phyloP scores from a whole-genome alignment of 92 coral and sea anemone genomes.

The Palythoa caribaeorum region DNA sequence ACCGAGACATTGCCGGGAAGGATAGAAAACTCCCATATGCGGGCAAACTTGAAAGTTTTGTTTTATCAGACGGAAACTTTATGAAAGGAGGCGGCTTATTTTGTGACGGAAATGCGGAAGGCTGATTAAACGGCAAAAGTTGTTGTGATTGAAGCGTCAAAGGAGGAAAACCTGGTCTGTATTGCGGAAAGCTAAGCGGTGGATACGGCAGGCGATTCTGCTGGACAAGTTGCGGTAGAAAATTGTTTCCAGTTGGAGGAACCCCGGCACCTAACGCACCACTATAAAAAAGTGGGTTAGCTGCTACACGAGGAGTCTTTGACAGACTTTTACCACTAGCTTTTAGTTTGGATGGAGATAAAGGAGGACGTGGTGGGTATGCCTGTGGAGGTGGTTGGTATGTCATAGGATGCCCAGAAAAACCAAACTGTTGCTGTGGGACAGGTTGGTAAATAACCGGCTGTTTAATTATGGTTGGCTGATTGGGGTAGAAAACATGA shows the following conservation, averaged over 20 bases:
- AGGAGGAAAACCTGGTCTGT: slow-evolving; percentile 1
- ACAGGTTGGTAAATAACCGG: slow-evolving; percentile 33
- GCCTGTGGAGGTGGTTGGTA: slow-evolving; percentile 6
- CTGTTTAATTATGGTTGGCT: slow-evolving; percentile 31
- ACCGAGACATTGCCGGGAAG: background rate
- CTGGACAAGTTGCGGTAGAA: slow-evolving; percentile 23
- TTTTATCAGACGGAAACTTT: slow-evolving; percentile 11
- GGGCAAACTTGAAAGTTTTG: background rate
- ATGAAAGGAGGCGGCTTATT: slow-evolving; percentile 38
- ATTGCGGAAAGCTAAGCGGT: slow-evolving; percentile 22
- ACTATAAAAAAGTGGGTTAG: slow-evolving; percentile 35
- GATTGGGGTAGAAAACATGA: slow-evolving; percentile 29
- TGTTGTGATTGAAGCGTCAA: background rate
- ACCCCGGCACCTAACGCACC: slow-evolving; percentile 16
- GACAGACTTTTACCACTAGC: background rate
- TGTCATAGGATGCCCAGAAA: slow-evolving; percentile 17
- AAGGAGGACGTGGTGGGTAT: background rate
- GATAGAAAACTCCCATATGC: background rate
- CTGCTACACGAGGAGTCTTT: slow-evolving; percentile 14
- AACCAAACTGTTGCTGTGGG: background rate
- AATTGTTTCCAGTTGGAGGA: background rate
- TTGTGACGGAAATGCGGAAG: background rate
- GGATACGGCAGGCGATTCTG: slow-evolving; percentile 21
- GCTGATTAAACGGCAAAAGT: slow-evolving; percentile 6
- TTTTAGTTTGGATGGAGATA: background rate